phyloP scores from a whole-genome alignment of 2,113 vertebrate species.

The Deroptyus accipitrinus region DNA sequence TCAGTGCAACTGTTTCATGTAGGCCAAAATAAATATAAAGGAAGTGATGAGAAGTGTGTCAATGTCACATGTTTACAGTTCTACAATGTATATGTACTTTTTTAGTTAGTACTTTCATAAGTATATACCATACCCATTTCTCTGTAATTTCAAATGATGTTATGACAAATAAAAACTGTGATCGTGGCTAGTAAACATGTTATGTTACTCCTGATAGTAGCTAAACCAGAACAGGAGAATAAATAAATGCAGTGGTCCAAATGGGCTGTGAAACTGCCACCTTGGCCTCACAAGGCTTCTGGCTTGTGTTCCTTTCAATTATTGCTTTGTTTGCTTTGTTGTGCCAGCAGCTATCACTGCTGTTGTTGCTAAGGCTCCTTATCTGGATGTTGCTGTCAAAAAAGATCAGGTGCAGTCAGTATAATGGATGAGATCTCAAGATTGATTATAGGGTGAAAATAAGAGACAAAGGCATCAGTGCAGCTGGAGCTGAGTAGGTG shows the following conservation, averaged over 20 bases:
- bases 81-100: background rate
- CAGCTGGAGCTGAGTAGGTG: background rate
- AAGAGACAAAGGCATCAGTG: background rate
- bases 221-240: background rate
- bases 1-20: constrained; percentile 63
- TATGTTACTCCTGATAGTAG: background rate
- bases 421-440: background rate
- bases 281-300: background rate
- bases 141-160: background rate
- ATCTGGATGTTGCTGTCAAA: background rate
- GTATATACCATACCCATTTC: background rate
- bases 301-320: background rate
- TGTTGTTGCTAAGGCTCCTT: constrained; percentile 32
- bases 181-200: background rate
- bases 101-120: background rate
- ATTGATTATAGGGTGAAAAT: background rate
- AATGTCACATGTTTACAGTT: background rate
- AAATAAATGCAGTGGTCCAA: background rate
- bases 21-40: background rate
- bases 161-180: background rate
- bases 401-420: background rate
- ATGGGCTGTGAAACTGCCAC: background rate
- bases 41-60: background rate
- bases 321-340: background rate
- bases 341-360: background rate